phyloP scores from a whole-genome alignment of 1,140 invertebrate species.

The Nomia melanderi region DNA sequence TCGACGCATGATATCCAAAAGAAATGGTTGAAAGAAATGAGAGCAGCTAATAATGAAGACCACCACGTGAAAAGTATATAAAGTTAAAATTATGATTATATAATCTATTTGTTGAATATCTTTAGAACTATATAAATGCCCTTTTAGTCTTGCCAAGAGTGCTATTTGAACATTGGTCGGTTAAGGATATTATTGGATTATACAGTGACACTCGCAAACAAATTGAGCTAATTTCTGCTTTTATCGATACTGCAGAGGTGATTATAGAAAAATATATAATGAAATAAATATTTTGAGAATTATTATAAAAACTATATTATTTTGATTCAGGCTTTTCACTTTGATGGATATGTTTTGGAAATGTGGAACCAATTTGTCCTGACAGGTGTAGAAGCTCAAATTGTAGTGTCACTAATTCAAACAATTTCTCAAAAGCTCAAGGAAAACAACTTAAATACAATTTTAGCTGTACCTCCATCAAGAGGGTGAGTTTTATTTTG shows the following conservation, averaged over 20 bases:
- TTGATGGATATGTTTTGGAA: constrained; percentile 94
- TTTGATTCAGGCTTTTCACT: constrained; percentile 82
- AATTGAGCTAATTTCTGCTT: constrained; percentile 82
- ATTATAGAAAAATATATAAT: constrained; percentile 37
- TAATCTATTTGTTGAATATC: constrained; percentile 37
- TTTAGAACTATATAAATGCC: neutral
- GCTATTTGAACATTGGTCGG: constrained; percentile 92
- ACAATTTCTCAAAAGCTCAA: constrained; percentile 82
- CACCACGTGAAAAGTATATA: constrained; percentile 80
- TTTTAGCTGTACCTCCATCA: constrained; percentile 93
- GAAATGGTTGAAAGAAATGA: constrained; percentile 90
- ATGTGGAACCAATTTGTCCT: constrained; percentile 91
- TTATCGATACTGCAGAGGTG: constrained; percentile 84
- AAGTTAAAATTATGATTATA: constrained; percentile 7
- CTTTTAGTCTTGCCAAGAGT: constrained; percentile 90
- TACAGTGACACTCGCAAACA: constrained; percentile 83
- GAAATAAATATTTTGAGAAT: neutral
- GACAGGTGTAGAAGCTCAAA: constrained; percentile 84
- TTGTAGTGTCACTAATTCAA: constrained; percentile 84
- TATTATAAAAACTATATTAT: neutral
- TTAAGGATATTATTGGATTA: constrained; percentile 84
- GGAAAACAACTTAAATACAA: constrained; percentile 83
- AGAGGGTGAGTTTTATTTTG: constrained; percentile 81
- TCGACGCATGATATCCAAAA: constrained; percentile 90
- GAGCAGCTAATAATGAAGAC: constrained; percentile 79